Conservation (phyloP, 2,113 vertebrate genomes). For the Odontophorus gujanensis region DNA sequence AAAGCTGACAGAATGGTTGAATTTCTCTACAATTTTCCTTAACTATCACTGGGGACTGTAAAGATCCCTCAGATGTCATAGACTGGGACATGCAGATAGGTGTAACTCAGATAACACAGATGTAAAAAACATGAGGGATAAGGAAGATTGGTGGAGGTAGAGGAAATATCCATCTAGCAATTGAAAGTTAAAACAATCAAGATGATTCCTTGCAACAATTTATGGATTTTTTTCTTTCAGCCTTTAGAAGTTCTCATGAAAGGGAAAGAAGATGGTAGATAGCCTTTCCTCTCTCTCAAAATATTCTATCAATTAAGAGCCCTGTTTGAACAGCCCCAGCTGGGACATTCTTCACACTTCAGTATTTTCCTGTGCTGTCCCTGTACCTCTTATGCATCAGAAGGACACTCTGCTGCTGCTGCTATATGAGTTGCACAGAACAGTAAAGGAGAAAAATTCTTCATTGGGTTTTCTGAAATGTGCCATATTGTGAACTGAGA, state of each 20-base stretch:
- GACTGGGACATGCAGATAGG: background rate
- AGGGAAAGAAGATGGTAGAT: background rate
- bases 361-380: background rate
- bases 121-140: background rate
- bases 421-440: background rate
- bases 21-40: background rate
- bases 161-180: background rate
- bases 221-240: background rate
- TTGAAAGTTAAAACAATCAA: background rate
- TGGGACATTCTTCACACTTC: background rate
- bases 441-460: background rate
- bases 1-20: background rate
- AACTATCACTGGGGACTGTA: background rate
- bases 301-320: background rate
- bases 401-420: background rate
- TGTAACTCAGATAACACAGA: rapidly evolving
- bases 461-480: background rate
- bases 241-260: background rate
- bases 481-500: background rate
- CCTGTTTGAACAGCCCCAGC: background rate
- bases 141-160: background rate
- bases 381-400: background rate
- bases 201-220: background rate
- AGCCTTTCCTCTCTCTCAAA: background rate
- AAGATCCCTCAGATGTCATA: background rate